Evolutionary conservation across 2,888 invertebrate genomes (phyloP).

Genomic region (Lymantria dispar): DNA sequence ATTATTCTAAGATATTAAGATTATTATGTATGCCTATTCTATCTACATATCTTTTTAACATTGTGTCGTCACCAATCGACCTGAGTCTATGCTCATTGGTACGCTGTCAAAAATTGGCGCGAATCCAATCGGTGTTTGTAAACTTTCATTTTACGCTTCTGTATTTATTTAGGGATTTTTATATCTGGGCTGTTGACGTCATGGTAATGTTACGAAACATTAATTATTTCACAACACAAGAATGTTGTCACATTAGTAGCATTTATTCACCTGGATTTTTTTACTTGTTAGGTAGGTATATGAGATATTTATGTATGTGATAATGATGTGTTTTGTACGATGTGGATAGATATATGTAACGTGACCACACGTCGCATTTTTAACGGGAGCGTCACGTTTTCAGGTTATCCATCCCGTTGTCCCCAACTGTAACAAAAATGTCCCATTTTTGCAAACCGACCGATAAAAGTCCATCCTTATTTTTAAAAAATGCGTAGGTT

Average conservation of each 20-base stretch:
- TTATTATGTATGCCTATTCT: not conserved
- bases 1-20: too few species aligned
- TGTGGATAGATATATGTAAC: too few species aligned
- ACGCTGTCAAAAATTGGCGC: constrained; percentile 49
- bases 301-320: too few species aligned
- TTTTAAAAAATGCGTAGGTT: too few species aligned
- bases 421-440: too few species aligned
- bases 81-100: constrained; percentile 9
- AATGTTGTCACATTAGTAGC: constrained; percentile 1
- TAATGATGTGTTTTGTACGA: too few species aligned
- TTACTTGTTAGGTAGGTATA: too few species aligned
- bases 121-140: constrained; percentile 64
- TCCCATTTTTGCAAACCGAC: too few species aligned
- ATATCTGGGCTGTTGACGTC: constrained; percentile 36
- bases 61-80: constrained; percentile 23
- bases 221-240: constrained; percentile 2
- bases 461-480: too few species aligned
- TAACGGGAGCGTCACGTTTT: too few species aligned
- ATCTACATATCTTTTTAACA: not conserved
- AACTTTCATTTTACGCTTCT: constrained; percentile 57
- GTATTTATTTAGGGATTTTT: constrained; percentile 56
- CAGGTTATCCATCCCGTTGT: too few species aligned
- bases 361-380: too few species aligned
- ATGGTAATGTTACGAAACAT: constrained; percentile 22
- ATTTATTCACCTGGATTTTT: not conserved